phyloP scores from a whole-genome alignment of 1,140 invertebrate genomes.

The Sitobion miscanthi region DNA sequence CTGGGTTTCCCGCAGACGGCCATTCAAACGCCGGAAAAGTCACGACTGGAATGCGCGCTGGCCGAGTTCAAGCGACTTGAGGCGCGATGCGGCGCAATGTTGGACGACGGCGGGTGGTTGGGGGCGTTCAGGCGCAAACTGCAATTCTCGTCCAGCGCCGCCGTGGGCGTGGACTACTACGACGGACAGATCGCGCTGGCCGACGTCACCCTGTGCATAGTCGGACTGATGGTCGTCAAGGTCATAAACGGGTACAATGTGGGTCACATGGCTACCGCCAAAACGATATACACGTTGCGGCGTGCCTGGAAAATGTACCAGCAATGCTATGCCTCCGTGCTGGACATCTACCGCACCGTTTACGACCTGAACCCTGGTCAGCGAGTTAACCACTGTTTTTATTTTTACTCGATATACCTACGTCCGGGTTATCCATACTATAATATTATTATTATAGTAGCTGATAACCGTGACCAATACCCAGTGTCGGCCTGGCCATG shows the following conservation, averaged over 20 bases:
- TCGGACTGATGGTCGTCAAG: background rate
- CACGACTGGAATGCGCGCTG: background rate
- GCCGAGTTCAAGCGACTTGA: conserved; percentile 11
- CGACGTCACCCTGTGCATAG: background rate
- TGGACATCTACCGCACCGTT: conserved; percentile 7
- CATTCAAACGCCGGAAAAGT: background rate
- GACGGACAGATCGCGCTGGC: conserved; percentile 13
- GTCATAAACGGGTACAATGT: background rate
- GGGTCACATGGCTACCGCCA: background rate
- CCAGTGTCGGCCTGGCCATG: too few relatives aligned
- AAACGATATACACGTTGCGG: background rate
- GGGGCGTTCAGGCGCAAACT: background rate
- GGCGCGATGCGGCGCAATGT: background rate
- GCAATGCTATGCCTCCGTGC: background rate
- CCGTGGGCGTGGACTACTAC: background rate
- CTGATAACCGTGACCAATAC: background rate
- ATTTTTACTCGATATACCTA: background rate
- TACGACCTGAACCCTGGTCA: background rate
- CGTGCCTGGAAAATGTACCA: conserved; percentile 41
- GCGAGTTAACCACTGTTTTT: background rate
- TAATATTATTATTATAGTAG: background rate
- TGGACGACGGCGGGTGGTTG: background rate
- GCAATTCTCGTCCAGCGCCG: background rate
- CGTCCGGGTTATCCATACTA: background rate
- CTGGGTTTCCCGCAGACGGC: background rate